Evolutionary conservation across 2,888 invertebrate species (phyloP), one percentile per base, ranked within the genome.

Genomic region (Papilio protenor): DNA sequence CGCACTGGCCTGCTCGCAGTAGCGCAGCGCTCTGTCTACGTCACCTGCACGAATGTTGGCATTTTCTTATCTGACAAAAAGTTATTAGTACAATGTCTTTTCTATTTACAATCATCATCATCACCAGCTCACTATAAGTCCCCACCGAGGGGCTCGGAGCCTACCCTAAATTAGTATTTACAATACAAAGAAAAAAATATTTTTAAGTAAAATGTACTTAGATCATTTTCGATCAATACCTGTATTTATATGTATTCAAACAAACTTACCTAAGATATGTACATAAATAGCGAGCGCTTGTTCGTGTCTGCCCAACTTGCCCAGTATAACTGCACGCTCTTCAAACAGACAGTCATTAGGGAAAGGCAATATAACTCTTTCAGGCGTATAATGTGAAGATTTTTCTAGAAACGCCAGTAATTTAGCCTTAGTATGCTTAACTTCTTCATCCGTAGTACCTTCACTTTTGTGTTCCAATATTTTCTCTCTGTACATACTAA

Each of bases 241-340:
- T 33, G 33, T 33, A 33, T 27, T 27, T 27, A 40, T 33, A n/a
- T 33, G 33, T 5, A 40, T 40, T 40, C 40, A 49, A 52, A 12
- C 52, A 12, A 49, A 23, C 33, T 86, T 84, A 95, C 95, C 97
- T 78, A 99, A 94, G 52, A 98, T 96, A 85, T 98, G 97, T 27
- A 99, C 96, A 89, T 99, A 99, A 86, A 99, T 98, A 1, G 97
- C 97, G 71, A 99, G 93, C 0, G 98, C 99, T 88, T 99, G 97
- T 86, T 99, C 98, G 89, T 99, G 99, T 81, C 97, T 95, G 0
- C 98, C 98, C 40, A 99, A 94, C 83, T 98, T 97, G 0, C 99
- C 99, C 64, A 99, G 94, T 80, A 99, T 97, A n/a, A 99, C 95
- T 0, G 99, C 99, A 79, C 99, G 95, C 90, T 99, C 99, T 88